These are phyloP conservation scores for Limnephilus auricula DNA, from an alignment of 2,888 invertebrate species.

Conservation along the genomic window DNA sequence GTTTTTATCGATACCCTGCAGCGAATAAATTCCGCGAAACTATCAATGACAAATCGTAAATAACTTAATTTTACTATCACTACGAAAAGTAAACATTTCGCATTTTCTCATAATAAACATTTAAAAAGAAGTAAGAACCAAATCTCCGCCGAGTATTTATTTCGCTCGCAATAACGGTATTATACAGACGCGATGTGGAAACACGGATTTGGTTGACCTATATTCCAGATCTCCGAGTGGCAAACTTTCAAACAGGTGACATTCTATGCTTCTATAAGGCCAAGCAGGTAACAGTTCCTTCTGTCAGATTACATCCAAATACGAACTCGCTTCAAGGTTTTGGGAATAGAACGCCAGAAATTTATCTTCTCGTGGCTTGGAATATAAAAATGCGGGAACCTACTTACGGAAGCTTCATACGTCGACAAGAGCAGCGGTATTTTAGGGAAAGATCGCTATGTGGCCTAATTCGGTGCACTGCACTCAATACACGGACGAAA, in stretches of 20 bases:
- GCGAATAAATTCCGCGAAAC: conserved; percentile 12
- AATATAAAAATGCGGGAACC: conserved; percentile 62
- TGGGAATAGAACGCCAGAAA: conserved; percentile 31
- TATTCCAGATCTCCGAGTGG: conserved; percentile 61
- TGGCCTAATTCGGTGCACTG: conserved; percentile 75
- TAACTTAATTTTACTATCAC: conserved; percentile 16
- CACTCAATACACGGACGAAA: conserved; percentile 60
- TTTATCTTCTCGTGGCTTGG: conserved; percentile 14
- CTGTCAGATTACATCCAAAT: conserved; percentile 52
- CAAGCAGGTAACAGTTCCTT: conserved; percentile 53
- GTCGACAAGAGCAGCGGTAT: conserved; percentile 80
- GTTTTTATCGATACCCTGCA: conserved; percentile 2
- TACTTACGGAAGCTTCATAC: conserved; percentile 78
- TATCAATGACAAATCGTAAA: conserved; percentile 35
- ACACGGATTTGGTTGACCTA: conserved; percentile 64
- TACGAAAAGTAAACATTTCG: conserved; percentile 38
- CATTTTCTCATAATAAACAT: conserved; percentile 22
- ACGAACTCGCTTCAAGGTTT: neutral
- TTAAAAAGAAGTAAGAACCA: conserved; percentile 44
- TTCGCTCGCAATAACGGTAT: conserved; percentile 60
- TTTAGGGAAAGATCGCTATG: conserved; percentile 81
- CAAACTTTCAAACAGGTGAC: conserved; percentile 65
- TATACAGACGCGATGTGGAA: conserved; percentile 60
- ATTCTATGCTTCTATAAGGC: conserved; percentile 57
- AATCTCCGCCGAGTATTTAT: conserved; percentile 51